phyloP scores from a whole-genome alignment of 2,113 vertebrate species.

The Syngnathus floridae region DNA sequence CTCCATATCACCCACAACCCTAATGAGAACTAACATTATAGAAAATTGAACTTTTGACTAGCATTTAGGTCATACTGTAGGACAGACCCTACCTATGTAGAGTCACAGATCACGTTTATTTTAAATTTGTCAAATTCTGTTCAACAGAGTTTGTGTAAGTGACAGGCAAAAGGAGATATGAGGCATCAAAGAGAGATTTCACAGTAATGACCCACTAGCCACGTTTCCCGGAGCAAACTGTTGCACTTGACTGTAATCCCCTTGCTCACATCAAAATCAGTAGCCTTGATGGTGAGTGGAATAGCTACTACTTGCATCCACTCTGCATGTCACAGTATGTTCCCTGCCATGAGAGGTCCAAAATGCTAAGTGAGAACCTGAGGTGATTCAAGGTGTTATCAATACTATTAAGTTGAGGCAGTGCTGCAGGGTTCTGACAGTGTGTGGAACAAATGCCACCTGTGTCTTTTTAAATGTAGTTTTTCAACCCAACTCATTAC shows the following conservation, averaged over 20 bases:
- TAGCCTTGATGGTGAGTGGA: background rate
- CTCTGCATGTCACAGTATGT: conserved; percentile 19
- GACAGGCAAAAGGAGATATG: background rate
- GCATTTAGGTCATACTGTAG: too few species aligned
- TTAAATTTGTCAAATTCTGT: background rate
- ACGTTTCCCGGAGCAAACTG: background rate
- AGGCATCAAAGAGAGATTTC: conserved; percentile 4
- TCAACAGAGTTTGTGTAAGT: background rate
- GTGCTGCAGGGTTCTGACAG: background rate
- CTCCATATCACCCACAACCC: too few species aligned
- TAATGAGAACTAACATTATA: too few species aligned
- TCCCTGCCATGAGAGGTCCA: conserved; percentile 1
- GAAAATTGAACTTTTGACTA: too few species aligned
- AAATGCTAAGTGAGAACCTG: conserved; percentile 1
- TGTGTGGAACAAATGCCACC: background rate
- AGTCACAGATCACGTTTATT: background rate
- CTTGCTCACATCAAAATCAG: conserved; percentile 15
- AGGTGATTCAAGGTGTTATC: conserved; percentile 3
- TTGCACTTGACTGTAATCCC: conserved; percentile 12
- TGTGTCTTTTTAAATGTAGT: background rate
- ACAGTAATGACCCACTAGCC: conserved; percentile 11
- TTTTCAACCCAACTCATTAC: background rate
- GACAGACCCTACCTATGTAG: background rate
- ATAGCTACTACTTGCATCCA: conserved; percentile 14
- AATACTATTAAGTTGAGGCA: conserved; percentile 2